Percentiles rank a stretch among this genome's conserved stretches.
Conservation (phyloP, 2,113 vertebrate species). For the human region GRCh38 chr3:102243501-102244000, state of each 20-base stretch:
- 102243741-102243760: background rate
- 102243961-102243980: background rate
- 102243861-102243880: background rate
- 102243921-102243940: background rate
- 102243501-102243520: background rate
- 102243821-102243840: background rate
- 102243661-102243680: background rate
- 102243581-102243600: background rate
- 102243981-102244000: background rate
- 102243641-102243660: conserved; percentile 9
- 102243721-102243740: background rate
- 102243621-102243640: background rate
- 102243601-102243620: background rate
- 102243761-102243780: background rate
- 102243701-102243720: background rate
- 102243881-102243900: background rate
- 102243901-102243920: conserved; percentile 6
- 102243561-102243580: background rate
- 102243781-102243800: background rate
- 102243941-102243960: background rate
- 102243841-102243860: background rate
- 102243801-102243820: background rate
- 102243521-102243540: conserved; percentile 24
- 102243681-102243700: conserved; percentile 14
- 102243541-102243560: background rate